Base-by-base conservation (phyloP, 1,140 invertebrate species). In the Brachionus sp. region DNA sequence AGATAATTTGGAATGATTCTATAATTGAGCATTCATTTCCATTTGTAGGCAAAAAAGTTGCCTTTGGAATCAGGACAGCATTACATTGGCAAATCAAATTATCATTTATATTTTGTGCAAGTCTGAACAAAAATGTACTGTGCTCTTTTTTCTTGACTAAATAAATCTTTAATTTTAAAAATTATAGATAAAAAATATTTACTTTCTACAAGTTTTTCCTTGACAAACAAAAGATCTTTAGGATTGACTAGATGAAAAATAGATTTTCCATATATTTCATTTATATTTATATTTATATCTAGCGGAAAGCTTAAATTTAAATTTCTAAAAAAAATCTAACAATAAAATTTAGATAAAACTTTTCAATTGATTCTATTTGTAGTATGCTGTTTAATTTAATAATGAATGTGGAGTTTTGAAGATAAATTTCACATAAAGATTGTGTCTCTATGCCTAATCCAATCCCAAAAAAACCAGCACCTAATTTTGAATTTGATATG, bases 221-320 rank as follows among this genome's bases (percentile, higher is more conserved):
- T 46, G 23, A 75, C 39, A 46, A 44, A 46, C 5, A 44, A 44
- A 16, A 75, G 44, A 46, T 75, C 70, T 46, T 3, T 25, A 0
- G 70, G 70, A 75, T 46, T 46, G 39, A 75, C 25, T 50, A 75
- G n/a, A 75, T 75, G 37, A n/a, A 75, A 75, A 25, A 75, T 75
- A 7, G 70, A 75, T 35, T 23, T 23, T 25, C 70, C 70, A 25
- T 46, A 23, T 29, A 75, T 23, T 10, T 44, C 42, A 1, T 25
- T 10, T 2, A 25, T 10, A 29, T 75, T n/a, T 29, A 46, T 75
- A 10, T 46, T 23, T 5, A 75, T n/a, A 25, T 25, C 39, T 1
- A 44, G 3, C 10, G 70, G 70, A 46, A 75, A 75, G n/a, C 70
- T 75, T 13, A 6, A 68, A 57, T 6, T 35, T 0, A 16, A 37